These are phyloP conservation scores for Rhineura floridana DNA, from an alignment of 2,113 vertebrate genomes.

Conservation along the genomic window DNA sequence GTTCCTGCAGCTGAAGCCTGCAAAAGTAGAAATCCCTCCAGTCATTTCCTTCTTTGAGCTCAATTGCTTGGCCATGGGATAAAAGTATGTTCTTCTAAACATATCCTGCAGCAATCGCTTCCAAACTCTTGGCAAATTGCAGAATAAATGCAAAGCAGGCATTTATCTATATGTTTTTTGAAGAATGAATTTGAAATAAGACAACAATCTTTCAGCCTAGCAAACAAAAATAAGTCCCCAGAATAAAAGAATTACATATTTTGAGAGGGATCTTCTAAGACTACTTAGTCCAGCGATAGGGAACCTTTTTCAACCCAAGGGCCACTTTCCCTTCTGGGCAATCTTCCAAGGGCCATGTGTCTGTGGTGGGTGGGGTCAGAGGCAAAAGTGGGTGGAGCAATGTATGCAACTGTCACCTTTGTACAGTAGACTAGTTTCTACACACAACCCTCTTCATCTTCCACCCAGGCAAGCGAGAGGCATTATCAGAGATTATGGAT, in stretches of 20 bases:
- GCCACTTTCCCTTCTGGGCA: too few species aligned
- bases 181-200: slow-evolving; percentile 43
- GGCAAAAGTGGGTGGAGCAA: too few species aligned
- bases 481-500: too few species aligned
- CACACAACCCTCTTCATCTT: too few species aligned
- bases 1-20: slow-evolving; percentile 24
- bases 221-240: background rate
- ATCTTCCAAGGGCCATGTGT: too few species aligned
- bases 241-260: background rate
- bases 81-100: slow-evolving; percentile 21
- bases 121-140: slow-evolving; percentile 28
- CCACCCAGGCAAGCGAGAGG: too few species aligned
- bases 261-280: too few species aligned
- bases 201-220: slow-evolving; percentile 25
- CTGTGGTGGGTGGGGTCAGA: too few species aligned
- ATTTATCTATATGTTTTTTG: slow-evolving; percentile 24
- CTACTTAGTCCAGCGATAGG: too few species aligned
- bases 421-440: too few species aligned
- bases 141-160: slow-evolving; percentile 42
- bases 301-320: too few species aligned
- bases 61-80: slow-evolving; percentile 6
- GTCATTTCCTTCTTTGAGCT: slow-evolving; percentile 4
- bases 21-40: slow-evolving; percentile 1
- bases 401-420: too few species aligned
- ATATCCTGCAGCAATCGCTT: slow-evolving; percentile 38